Percentiles rank a stretch among this genome's conserved stretches.
Conservation (phyloP, 2,797 vertebrate species). For the Novumbra hubbsi region DNA sequence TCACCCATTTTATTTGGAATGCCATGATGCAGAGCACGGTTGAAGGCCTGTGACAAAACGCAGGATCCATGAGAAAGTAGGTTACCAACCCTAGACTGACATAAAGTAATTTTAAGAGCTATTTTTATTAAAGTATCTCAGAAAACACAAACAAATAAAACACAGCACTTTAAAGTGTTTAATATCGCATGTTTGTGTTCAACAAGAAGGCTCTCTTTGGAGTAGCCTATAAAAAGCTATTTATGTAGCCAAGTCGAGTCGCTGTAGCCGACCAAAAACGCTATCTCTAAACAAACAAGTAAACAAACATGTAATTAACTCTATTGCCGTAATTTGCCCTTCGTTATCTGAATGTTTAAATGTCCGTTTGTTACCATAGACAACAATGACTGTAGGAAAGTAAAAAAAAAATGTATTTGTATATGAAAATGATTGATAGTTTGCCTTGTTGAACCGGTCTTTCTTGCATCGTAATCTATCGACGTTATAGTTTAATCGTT, state of each 20-base stretch:
- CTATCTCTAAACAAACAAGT: slow-evolving; percentile 48
- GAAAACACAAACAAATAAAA: background rate
- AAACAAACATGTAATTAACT: slow-evolving; percentile 50
- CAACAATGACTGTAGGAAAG: slow-evolving; percentile 14
- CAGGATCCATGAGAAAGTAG: slow-evolving; percentile 70
- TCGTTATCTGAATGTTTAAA: slow-evolving; percentile 11
- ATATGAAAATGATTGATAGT: background rate
- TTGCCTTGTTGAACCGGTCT: background rate
- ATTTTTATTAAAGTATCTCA: background rate
- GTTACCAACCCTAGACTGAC: slow-evolving; percentile 52
- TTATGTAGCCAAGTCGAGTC: slow-evolving; percentile 12
- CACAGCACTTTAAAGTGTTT: background rate
- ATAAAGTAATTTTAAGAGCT: slow-evolving; percentile 30
- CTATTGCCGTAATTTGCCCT: slow-evolving; percentile 24
- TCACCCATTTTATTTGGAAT: slow-evolving; percentile 62
- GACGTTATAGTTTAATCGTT: background rate
- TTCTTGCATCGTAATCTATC: background rate
- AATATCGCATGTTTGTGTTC: slow-evolving; percentile 15
- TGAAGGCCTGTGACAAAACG: slow-evolving; percentile 62
- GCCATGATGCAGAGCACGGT: slow-evolving; percentile 52
- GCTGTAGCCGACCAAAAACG: slow-evolving; percentile 24
- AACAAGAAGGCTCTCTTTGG: background rate
- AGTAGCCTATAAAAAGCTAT: slow-evolving; percentile 2
- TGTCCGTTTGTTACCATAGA: background rate
- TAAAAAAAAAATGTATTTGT: too few relatives aligned